Evolutionary conservation across 2,888 invertebrate genomes (phyloP).

Genomic region (Ethmia dodecea): DNA sequence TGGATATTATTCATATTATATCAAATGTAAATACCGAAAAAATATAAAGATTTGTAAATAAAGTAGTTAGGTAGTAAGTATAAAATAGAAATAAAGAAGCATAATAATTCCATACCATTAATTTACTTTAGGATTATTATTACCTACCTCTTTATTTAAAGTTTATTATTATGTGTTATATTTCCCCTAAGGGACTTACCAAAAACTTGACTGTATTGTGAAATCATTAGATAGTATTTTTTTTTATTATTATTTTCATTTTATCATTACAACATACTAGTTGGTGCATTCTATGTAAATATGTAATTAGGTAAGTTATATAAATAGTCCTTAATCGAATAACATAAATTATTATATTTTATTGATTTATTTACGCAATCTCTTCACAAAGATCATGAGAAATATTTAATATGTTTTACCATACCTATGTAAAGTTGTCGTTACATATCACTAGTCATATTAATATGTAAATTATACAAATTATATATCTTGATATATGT

Average conservation of each 20-base stretch:
- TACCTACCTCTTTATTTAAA: conserved; percentile 57
- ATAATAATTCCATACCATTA: conserved; percentile 44
- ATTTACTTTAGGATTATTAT: conserved; percentile 23
- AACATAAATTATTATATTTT: not conserved
- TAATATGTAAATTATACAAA: conserved; percentile 12
- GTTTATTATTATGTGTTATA: conserved; percentile 14
- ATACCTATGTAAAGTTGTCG: conserved; percentile 64
- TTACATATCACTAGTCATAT: conserved; percentile 76
- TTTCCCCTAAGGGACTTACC: conserved; percentile 47
- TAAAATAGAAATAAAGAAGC: too few relatives aligned
- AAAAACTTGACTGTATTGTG: conserved; percentile 62
- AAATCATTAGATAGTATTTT: too few relatives aligned
- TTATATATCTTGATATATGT: too few relatives aligned
- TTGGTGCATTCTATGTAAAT: conserved; percentile 7
- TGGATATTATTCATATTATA: too few relatives aligned
- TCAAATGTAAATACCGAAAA: too few relatives aligned
- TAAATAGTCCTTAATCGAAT: not conserved
- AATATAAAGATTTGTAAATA: too few relatives aligned
- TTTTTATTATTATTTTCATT: too few relatives aligned
- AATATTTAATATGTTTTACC: conserved; percentile 38
- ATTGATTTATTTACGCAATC: conserved; percentile 22
- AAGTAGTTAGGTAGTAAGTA: too few relatives aligned
- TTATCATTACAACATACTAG: too few relatives aligned
- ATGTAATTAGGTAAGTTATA: not conserved
- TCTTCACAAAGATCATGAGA: conserved; percentile 11